Evolutionary conservation across 2,888 invertebrate species (phyloP), one percentile per base, ranked within the genome.

Genomic region (Orchesella flavescens): DNA sequence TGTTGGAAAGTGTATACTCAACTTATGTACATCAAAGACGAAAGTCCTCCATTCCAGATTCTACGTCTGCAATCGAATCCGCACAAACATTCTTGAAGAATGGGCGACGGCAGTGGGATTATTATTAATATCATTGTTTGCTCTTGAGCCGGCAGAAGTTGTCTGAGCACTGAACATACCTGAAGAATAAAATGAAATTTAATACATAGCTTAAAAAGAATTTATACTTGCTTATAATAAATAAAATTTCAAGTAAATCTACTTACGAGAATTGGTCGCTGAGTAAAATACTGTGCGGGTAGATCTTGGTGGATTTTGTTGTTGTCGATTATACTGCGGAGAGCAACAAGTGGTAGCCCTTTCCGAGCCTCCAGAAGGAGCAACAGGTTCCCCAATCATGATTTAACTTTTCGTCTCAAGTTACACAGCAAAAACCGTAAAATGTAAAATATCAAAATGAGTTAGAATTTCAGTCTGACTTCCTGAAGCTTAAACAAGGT

Each of bases 111-210:
- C 53, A 9, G 55, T 57, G 5, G 55, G 10, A 12, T 68, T 55
- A 57, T 63, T 55, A 23, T 43, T 55, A 15, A 61, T 55, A 57
- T 63, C 43, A 23, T 43, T 55, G 15, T 80, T 80, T 23, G 17
- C 23, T n/a, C 65, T 43, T 43, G 74, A 21, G n/a, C 68, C 46
- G 3, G 57, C 24, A 13, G 81, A 49, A 5, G 80, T 61, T 66
- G 66, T 81, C 68, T 81, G 81, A 1, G 81, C 81, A 21, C 74
- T 65, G 44, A 81, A 81, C 81, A 81, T 74, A 9, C 81, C 81
- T 81, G 21, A 19, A 57, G 17, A 23, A 65, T n/a, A 19, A 71
- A 34, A 13, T 19, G 43, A 61, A 59, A 59, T 17, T 34, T n/a
- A n/a, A 63, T 63, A 63, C 55, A 61, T 12, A 12, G 49, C n/a